Percentiles rank a stretch among this genome's conserved stretches.
Evolutionary conservation across 2,888 invertebrate genomes (phyloP).

Genomic region (Zygaena filipendulae): DNA sequence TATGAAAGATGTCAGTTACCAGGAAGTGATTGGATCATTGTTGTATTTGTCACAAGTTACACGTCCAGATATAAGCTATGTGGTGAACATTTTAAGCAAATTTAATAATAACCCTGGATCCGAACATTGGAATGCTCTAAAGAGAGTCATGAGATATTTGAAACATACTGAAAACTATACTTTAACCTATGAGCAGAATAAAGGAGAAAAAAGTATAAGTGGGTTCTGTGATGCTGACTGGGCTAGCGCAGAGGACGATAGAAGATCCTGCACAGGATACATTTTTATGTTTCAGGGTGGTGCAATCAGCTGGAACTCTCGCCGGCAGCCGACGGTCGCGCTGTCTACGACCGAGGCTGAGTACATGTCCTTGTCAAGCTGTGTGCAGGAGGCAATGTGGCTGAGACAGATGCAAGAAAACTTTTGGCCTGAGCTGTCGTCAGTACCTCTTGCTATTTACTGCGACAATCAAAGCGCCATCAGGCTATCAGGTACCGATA

Average conservation of each 20-base stretch:
- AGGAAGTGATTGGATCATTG: constrained; percentile 6
- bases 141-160: constrained; percentile 11
- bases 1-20: background rate
- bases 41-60: constrained; percentile 9
- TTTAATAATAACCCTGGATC: constrained; percentile 9
- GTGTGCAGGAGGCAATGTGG: constrained; percentile 19
- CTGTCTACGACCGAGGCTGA: constrained; percentile 20
- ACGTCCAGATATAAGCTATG: constrained; percentile 13
- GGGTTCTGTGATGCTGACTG: constrained; percentile 15
- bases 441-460: constrained; percentile 6
- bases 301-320: constrained; percentile 15
- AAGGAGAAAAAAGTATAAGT: constrained; percentile 4
- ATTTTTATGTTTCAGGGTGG: constrained; percentile 14
- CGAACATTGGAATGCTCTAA: constrained; percentile 13
- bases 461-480: constrained; percentile 7
- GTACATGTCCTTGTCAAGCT: constrained; percentile 19
- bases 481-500: constrained; percentile 6
- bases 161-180: constrained; percentile 11
- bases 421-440: constrained; percentile 6
- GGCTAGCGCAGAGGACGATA: constrained; percentile 10
- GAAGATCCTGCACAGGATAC: constrained; percentile 15
- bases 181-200: constrained; percentile 5
- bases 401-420: constrained; percentile 15
- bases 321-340: constrained; percentile 17
- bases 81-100: constrained; percentile 14